These are phyloP conservation scores for Leucoraja erinaceus DNA, from an alignment of 2,113 vertebrate genomes.

Conservation along the genomic window DNA sequence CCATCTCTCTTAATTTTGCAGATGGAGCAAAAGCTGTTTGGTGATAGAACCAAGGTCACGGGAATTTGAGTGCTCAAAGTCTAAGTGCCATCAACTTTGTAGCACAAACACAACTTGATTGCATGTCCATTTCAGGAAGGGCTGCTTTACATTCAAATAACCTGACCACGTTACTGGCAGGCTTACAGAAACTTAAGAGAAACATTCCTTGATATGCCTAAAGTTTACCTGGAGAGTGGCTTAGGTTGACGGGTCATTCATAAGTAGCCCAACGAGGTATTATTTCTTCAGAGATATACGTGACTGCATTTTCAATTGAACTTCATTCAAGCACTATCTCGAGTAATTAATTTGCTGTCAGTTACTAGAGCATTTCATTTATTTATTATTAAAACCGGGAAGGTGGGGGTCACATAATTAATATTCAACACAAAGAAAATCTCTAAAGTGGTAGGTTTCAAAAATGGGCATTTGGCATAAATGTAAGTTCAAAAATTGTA, in stretches of 20 bases:
- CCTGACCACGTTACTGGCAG: neutral
- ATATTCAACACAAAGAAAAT: neutral
- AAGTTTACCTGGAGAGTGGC: neutral
- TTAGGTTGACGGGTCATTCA: neutral
- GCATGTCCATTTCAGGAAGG: neutral
- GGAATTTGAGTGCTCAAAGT: neutral
- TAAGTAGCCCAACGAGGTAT: neutral
- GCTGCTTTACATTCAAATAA: neutral
- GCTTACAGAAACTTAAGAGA: neutral
- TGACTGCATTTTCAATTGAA: neutral
- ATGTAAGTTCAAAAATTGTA: neutral
- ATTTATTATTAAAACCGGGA: neutral
- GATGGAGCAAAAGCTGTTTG: neutral
- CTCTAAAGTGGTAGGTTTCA: neutral
- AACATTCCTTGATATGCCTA: neutral
- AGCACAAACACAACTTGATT: neutral
- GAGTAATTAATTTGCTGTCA: neutral
- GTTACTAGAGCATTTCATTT: neutral
- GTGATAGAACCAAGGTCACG: neutral
- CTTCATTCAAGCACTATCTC: neutral
- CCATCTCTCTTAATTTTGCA: neutral
- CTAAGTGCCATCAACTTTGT: neutral
- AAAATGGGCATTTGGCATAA: neutral
- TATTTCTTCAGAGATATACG: neutral
- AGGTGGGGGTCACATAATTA: neutral